Evolutionary conservation across 1,140 invertebrate species (phyloP).

Genomic region (Drosophila novamexicana): DNA sequence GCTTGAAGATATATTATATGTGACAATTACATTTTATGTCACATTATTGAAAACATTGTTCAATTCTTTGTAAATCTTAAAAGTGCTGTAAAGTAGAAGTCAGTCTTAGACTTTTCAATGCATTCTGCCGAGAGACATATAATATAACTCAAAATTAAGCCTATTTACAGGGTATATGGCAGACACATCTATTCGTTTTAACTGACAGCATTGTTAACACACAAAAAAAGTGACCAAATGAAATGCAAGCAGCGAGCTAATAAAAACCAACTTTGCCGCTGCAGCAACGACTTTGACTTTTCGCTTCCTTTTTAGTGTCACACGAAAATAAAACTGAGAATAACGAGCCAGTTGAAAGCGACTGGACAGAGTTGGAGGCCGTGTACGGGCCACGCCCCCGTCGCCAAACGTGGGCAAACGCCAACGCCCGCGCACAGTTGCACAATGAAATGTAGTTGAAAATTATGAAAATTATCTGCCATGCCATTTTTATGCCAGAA

Average conservation of each 20-base stretch:
- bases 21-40: too few species aligned
- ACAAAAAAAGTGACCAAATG: slow-evolving; percentile 57
- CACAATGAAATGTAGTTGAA: slow-evolving; percentile 80
- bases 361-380: slow-evolving; percentile 23
- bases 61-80: too few species aligned
- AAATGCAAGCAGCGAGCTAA: slow-evolving; percentile 62
- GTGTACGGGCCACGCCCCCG: slow-evolving; percentile 35
- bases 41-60: too few species aligned
- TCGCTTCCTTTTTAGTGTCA: slow-evolving; percentile 69
- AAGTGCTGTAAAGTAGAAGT: too few species aligned
- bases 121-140: too few species aligned
- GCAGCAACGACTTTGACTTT: slow-evolving; percentile 56
- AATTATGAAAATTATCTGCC: slow-evolving; percentile 80
- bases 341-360: slow-evolving; percentile 62
- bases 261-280: slow-evolving; percentile 65
- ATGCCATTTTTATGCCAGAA: slow-evolving; percentile 80
- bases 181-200: not conserved
- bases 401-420: slow-evolving; percentile 27
- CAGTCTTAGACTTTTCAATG: too few species aligned
- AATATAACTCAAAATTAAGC: too few species aligned
- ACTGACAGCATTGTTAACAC: slow-evolving; percentile 16
- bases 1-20: too few species aligned
- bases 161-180: not conserved
- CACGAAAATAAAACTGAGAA: slow-evolving; percentile 73
- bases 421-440: slow-evolving; percentile 57